Percentiles rank a stretch among this genome's conserved stretches.
phyloP scores from a whole-genome alignment of 2,113 vertebrate genomes.

The Lipotes vexillifer region DNA sequence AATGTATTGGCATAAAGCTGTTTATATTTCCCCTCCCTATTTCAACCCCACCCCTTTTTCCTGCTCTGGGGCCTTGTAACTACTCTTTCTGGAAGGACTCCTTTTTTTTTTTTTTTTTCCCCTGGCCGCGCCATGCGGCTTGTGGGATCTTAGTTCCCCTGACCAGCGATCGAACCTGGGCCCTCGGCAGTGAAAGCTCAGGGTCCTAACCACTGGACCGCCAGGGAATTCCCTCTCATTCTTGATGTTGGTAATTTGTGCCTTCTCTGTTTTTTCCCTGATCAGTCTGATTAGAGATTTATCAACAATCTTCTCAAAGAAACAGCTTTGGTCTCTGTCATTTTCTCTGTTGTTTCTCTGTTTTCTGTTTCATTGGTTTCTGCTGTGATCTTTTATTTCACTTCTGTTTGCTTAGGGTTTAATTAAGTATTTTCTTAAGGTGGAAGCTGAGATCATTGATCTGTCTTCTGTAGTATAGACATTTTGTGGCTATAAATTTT shows the following conservation, averaged over 20 bases:
- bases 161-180: background rate
- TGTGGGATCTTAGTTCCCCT: background rate
- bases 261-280: background rate
- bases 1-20: no score
- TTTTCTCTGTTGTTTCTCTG: background rate
- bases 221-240: background rate
- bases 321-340: background rate
- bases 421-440: background rate
- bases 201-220: background rate
- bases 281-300: background rate
- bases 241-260: background rate
- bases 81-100: no score
- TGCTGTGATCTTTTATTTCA: background rate
- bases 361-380: background rate
- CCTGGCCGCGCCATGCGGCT: background rate
- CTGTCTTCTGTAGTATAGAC: background rate
- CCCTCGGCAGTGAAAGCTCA: background rate
- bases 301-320: background rate
- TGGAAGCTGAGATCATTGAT: background rate
- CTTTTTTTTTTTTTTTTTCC: background rate
- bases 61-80: no score
- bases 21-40: no score
- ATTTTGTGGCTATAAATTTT: background rate
- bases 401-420: background rate
- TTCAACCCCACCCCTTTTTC: no score